phyloP scores from a whole-genome alignment of 1,140 invertebrate genomes.

The Drosophila prosaltans region DNA sequence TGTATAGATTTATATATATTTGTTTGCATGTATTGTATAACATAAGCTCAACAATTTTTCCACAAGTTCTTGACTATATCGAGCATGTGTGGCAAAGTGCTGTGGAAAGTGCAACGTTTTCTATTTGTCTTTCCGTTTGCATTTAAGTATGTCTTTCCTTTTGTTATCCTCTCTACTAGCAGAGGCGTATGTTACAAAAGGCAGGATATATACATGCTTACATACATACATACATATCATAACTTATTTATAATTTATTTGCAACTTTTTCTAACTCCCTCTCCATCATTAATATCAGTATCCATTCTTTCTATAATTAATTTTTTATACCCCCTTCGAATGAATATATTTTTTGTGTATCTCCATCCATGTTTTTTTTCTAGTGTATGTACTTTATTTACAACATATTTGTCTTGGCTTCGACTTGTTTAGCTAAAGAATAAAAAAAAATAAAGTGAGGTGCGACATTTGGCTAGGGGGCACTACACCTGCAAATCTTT shows the following conservation, averaged over 20 bases:
- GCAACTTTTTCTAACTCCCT: too few species aligned
- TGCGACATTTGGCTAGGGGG: background rate
- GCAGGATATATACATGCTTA: too few species aligned
- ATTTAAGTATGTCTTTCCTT: slow-evolving; percentile 22
- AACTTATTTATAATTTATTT: too few species aligned
- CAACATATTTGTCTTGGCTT: slow-evolving; percentile 75
- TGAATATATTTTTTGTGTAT: too few species aligned
- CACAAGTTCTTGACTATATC: slow-evolving; percentile 16
- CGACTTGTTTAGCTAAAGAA: slow-evolving; percentile 31
- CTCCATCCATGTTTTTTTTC: slow-evolving; percentile 38
- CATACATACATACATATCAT: too few species aligned
- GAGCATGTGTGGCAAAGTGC: slow-evolving; percentile 54
- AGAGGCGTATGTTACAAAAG: slow-evolving; percentile 8
- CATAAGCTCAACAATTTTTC: slow-evolving; percentile 13
- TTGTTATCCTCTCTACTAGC: background rate
- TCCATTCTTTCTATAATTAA: too few species aligned
- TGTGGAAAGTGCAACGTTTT: slow-evolving; percentile 52
- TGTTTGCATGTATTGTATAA: background rate
- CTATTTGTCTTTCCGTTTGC: slow-evolving; percentile 57
- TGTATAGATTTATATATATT: background rate
- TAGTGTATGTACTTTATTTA: slow-evolving; percentile 67
- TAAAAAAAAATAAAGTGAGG: background rate
- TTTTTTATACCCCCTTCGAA: too few species aligned
- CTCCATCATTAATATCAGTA: too few species aligned
- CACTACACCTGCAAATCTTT: background rate